Evolutionary conservation across 2,888 invertebrate genomes (phyloP).

Genomic region (Ophion ventricosus): DNA sequence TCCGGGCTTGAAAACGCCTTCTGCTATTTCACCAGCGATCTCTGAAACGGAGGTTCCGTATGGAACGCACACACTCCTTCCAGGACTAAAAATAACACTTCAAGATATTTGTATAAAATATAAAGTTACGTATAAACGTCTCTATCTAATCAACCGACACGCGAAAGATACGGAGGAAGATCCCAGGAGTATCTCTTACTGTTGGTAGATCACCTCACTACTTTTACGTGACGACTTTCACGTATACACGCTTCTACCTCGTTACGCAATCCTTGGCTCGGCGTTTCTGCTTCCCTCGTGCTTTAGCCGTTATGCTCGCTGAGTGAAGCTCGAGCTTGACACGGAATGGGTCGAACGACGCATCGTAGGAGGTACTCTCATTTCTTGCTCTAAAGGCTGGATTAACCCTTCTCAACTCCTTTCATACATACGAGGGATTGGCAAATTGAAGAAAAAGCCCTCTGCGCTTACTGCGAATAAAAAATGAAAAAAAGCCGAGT

Average conservation of each 20-base stretch:
- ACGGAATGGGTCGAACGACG: constrained; percentile 5
- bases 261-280: constrained; percentile 45
- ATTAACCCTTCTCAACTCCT: constrained; percentile 28
- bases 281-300: constrained; percentile 8
- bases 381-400: constrained; percentile 23
- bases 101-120: not conserved
- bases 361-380: constrained; percentile 48
- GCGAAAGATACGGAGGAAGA: constrained; percentile 51
- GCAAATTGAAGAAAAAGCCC: not conserved
- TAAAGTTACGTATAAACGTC: not conserved
- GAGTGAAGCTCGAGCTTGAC: constrained; percentile 21
- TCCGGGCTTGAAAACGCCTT: not conserved
- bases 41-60: not conserved
- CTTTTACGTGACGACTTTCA: constrained; percentile 59
- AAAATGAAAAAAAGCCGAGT: not conserved
- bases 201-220: constrained; percentile 59
- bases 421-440: not conserved
- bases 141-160: constrained; percentile 5
- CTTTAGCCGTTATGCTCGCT: not conserved
- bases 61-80: not conserved
- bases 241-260: constrained; percentile 27
- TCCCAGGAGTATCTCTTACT: constrained; percentile 36
- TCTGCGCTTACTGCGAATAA: not conserved
- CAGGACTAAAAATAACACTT: not conserved
- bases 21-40: not conserved